Evolutionary conservation across 2,797 vertebrate species (phyloP).

Genomic region (Rhynchotus rufescens): DNA sequence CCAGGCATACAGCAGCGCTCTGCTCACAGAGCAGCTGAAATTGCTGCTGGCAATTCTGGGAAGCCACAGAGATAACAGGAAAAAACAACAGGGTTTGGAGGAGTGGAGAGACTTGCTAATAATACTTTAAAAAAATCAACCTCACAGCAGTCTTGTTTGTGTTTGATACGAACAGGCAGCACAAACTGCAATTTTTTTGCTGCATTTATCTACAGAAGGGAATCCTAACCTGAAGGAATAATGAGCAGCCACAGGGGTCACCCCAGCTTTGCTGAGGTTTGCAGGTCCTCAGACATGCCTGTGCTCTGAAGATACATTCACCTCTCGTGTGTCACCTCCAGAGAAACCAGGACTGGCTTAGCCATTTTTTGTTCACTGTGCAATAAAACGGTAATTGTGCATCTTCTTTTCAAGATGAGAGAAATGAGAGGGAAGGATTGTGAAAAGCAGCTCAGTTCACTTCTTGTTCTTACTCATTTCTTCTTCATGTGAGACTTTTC

Average conservation of each 20-base stretch:
- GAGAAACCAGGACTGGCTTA: neutral
- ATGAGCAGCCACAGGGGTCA: neutral
- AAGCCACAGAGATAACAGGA: neutral
- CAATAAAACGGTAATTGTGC: neutral
- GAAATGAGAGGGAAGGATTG: neutral
- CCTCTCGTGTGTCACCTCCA: neutral
- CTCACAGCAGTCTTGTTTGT: neutral
- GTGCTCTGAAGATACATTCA: neutral
- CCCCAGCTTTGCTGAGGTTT: neutral
- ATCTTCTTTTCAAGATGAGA: neutral
- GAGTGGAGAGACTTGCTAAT: neutral
- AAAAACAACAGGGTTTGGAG: neutral
- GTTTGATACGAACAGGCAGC: neutral
- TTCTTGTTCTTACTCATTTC: neutral
- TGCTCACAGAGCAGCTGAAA: neutral
- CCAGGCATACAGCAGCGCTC: neutral
- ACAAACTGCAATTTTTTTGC: neutral
- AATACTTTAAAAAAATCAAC: neutral
- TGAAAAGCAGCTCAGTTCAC: neutral
- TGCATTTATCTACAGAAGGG: neutral
- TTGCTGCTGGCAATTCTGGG: neutral
- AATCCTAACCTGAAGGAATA: neutral
- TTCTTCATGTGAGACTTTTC: conserved; percentile 1
- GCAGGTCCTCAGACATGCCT: neutral
- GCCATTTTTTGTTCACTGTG: neutral